Conservation (phyloP, 2,113 vertebrate species). For the Atherinomorus stipes region DNA sequence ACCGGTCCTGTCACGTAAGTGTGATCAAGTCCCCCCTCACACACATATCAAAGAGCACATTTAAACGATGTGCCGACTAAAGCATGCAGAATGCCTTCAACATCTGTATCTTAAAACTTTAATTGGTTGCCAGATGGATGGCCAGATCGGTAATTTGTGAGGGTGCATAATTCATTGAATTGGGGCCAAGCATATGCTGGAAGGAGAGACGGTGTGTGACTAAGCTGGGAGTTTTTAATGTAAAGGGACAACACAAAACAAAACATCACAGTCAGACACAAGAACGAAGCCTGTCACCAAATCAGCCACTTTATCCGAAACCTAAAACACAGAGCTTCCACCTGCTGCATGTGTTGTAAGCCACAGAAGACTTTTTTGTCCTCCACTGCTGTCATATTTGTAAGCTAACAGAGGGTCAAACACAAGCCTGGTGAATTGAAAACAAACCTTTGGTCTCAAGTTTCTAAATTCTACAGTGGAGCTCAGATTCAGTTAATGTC, state of each 20-base stretch:
- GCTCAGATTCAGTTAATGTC: slow-evolving; percentile 3
- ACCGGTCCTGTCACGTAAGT: slow-evolving; percentile 52
- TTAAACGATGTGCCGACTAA: slow-evolving; percentile 61
- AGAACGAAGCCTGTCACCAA: neutral
- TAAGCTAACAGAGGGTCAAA: neutral
- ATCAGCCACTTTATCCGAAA: slow-evolving; percentile 5
- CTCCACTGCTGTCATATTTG: neutral
- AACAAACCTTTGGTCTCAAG: neutral
- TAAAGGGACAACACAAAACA: slow-evolving; percentile 34
- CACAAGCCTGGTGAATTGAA: neutral
- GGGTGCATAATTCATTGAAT: slow-evolving; percentile 76
- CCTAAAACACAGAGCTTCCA: neutral
- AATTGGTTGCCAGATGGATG: slow-evolving; percentile 69
- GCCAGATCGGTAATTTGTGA: slow-evolving; percentile 74
- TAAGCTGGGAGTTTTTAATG: slow-evolving; percentile 41
- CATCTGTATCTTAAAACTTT: slow-evolving; percentile 80
- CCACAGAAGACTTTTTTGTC: neutral
- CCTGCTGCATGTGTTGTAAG: neutral
- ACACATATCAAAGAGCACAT: slow-evolving; percentile 43
- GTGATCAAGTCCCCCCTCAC: slow-evolving; percentile 42
- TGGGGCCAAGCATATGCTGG: slow-evolving; percentile 58
- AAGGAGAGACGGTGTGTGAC: slow-evolving; percentile 39
- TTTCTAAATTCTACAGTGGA: neutral
- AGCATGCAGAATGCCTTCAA: slow-evolving; percentile 58
- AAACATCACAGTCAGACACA: neutral